Evolutionary conservation across 2,888 invertebrate genomes (phyloP), one percentile per base, ranked within the genome.

Genomic region (Macrophya alboannulata): DNA sequence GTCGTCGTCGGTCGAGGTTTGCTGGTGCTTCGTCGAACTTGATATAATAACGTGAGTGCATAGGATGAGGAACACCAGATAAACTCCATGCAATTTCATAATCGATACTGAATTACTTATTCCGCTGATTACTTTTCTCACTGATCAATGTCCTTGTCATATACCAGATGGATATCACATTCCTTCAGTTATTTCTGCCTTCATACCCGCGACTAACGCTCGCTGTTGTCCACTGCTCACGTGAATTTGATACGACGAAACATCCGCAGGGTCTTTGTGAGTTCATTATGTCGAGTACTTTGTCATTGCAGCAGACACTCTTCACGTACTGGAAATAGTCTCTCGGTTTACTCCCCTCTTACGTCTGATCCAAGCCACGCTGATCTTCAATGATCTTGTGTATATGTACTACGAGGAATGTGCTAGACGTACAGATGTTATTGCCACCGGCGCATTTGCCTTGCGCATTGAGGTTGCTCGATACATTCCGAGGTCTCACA

Each of bases 381-480:
- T 10, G 81, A 40, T 81, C 81, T 81, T 81, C 43, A 81, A 62
- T 62, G 81, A 62, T 81, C 81, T 62, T 81, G 37, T 51, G 17
- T 21, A 45, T 37, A 45, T 37, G 25, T 71, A 31, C 31, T 31
- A 43, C 81, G 81, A 81, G 81, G 81, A 81, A 83, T 83, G 83
- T 83, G 37, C 81, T 15, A 62, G 62, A 81, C 17, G 77, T 74
- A 81, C 48, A 83, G 83, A 83, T 83, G 83, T 71, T 68, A 71
- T 83, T 83, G 83, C 83, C 71, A 65, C 65, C 71, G 91, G 93
- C 93, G 93, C 93, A 93, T 90, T 91, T 90, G 90, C 89, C 90
- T 90, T 91, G 93, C 93, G 93, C 93, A 93, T 92, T 92, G 91
- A 90, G 91, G 90, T 92, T 92, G 93, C 93, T 93, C 93, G 92